phyloP scores from a whole-genome alignment of 2,113 vertebrate species.

The Tiliqua scincoides region DNA sequence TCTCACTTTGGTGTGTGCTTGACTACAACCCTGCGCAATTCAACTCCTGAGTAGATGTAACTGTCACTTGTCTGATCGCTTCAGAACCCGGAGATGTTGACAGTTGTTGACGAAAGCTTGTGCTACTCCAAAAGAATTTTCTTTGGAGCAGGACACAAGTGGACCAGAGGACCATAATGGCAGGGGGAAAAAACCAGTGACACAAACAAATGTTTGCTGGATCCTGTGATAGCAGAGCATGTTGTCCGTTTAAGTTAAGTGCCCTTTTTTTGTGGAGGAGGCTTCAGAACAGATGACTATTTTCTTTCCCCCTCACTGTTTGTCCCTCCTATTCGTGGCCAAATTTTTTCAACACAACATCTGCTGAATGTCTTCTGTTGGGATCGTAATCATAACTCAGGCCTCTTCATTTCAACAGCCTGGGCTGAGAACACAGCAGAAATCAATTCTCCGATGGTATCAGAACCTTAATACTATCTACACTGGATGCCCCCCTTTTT shows the following conservation, averaged over 20 bases:
- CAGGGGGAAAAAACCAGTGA: not conserved
- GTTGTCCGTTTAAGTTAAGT: not conserved
- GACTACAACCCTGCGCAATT: too few species aligned
- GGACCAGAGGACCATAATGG: not conserved
- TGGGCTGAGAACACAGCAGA: not conserved
- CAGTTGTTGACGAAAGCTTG: too few species aligned
- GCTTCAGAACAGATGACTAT: not conserved
- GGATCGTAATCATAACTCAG: not conserved
- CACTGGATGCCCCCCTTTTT: not conserved
- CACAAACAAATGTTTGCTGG: not conserved
- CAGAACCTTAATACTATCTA: not conserved
- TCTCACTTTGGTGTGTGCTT: too few species aligned
- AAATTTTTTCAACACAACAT: not conserved
- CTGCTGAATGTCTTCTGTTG: not conserved
- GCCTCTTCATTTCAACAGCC: not conserved
- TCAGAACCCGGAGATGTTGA: too few species aligned
- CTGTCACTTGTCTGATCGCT: too few species aligned
- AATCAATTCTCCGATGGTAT: not conserved
- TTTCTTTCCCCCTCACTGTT: not conserved
- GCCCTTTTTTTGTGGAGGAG: not conserved
- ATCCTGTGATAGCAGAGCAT: not conserved
- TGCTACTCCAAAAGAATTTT: too few species aligned
- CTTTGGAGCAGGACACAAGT: not conserved
- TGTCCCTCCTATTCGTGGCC: not conserved
- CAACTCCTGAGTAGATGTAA: too few species aligned